phyloP scores from a whole-genome alignment of 2,797 vertebrate genomes.

The Coracias cyanogaster region DNA sequence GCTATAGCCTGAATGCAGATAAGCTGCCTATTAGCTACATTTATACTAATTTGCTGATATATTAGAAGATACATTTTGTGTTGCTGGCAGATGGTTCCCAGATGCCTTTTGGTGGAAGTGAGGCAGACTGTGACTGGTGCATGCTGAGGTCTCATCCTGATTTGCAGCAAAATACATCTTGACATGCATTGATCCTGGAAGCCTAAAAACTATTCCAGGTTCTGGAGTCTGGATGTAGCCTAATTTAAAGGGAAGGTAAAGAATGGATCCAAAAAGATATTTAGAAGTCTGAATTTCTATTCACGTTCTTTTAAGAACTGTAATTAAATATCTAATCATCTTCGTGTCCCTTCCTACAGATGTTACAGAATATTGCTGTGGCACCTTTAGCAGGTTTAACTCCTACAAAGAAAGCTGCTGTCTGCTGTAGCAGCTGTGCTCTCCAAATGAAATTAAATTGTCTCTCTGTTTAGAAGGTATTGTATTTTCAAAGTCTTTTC shows the following conservation, averaged over 20 bases:
- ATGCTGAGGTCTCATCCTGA: accelerated
- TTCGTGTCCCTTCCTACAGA: background rate
- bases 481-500: background rate
- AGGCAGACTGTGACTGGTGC: background rate
- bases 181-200: background rate
- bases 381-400: background rate
- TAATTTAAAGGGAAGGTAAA: background rate
- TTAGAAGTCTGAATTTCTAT: background rate
- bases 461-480: background rate
- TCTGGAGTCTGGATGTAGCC: background rate
- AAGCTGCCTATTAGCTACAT: background rate
- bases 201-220: background rate
- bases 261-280: background rate
- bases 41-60: background rate
- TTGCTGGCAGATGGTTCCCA: background rate
- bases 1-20: background rate
- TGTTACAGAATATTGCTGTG: background rate
- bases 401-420: background rate
- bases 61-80: accelerated
- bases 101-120: background rate
- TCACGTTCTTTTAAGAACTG: background rate
- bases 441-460: background rate
- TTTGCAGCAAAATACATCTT: background rate
- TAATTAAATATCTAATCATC: background rate
- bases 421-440: background rate